Evolutionary conservation across 2,888 invertebrate species (phyloP).

Genomic region (Maniola hyperantus): DNA sequence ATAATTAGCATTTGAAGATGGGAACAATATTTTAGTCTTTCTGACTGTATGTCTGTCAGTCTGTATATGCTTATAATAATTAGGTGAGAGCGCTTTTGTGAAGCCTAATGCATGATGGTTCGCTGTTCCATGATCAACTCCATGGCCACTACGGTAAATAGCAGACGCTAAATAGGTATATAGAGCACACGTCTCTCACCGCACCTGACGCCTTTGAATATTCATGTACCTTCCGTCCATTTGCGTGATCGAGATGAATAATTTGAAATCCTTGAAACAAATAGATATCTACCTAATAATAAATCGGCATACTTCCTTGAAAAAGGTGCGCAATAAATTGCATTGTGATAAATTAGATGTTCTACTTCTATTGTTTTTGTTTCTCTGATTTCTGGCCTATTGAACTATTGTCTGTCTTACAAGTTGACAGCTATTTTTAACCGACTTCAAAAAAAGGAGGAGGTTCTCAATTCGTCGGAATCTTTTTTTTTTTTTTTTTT

Average conservation of each 20-base stretch:
- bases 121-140: not conserved
- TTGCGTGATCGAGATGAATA: slow-evolving; percentile 36
- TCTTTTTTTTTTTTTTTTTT: too few species aligned
- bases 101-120: not conserved
- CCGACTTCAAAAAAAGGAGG: too few species aligned
- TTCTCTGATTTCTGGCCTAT: not conserved
- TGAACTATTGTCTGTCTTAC: too few species aligned
- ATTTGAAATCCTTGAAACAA: slow-evolving; percentile 28
- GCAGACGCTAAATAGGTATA: slow-evolving; percentile 11
- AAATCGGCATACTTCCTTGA: slow-evolving; percentile 25
- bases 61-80: too few species aligned
- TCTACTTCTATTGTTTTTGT: not conserved
- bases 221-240: slow-evolving; percentile 26
- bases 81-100: too few species aligned
- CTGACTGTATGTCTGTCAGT: too few species aligned
- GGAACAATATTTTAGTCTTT: too few species aligned
- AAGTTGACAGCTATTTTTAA: too few species aligned
- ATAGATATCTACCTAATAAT: slow-evolving; percentile 1
- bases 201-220: slow-evolving; percentile 28
- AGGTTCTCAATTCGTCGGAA: too few species aligned
- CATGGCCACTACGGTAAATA: not conserved
- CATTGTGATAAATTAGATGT: not conserved
- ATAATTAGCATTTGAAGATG: too few species aligned
- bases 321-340: slow-evolving; percentile 4
- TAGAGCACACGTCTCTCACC: slow-evolving; percentile 22